These are phyloP conservation scores for Cheirogaleus medius DNA, from an alignment of 2,113 vertebrate genomes.

Conservation along the genomic window DNA sequence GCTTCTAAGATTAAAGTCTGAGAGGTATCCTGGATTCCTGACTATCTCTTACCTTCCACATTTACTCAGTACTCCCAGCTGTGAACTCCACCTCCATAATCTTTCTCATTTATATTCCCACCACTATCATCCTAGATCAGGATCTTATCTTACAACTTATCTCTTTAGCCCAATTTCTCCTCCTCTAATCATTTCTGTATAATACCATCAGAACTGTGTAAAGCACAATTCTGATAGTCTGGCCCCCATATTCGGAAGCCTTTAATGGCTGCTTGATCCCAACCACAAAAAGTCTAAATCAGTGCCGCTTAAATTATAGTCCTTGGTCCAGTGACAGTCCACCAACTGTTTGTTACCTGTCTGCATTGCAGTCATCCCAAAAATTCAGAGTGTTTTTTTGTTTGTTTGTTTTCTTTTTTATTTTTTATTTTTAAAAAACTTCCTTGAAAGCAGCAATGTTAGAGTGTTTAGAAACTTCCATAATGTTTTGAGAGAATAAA, in stretches of 20 bases:
- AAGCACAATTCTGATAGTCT: background rate
- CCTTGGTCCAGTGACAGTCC: background rate
- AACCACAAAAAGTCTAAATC: background rate
- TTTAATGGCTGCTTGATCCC: background rate
- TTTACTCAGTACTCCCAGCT: background rate
- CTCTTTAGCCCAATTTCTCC: background rate
- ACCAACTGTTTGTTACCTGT: background rate
- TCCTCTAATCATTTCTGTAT: background rate
- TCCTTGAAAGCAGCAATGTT: too few relatives aligned
- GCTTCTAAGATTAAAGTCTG: background rate
- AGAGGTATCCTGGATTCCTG: background rate
- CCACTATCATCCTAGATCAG: background rate
- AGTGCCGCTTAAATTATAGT: background rate
- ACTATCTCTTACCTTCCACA: background rate
- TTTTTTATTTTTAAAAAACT: too few relatives aligned
- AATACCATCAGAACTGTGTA: background rate
- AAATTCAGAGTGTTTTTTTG: background rate
- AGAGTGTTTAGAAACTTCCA: background rate
- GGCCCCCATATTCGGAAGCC: background rate
- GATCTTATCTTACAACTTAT: background rate
- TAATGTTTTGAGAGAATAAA: background rate
- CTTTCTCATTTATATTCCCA: background rate
- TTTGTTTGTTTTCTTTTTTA: too few relatives aligned
- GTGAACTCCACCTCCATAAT: background rate
- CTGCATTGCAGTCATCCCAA: background rate